Base-by-base conservation (phyloP, 2,888 invertebrate species). In the Gastrophysa polygoni region DNA sequence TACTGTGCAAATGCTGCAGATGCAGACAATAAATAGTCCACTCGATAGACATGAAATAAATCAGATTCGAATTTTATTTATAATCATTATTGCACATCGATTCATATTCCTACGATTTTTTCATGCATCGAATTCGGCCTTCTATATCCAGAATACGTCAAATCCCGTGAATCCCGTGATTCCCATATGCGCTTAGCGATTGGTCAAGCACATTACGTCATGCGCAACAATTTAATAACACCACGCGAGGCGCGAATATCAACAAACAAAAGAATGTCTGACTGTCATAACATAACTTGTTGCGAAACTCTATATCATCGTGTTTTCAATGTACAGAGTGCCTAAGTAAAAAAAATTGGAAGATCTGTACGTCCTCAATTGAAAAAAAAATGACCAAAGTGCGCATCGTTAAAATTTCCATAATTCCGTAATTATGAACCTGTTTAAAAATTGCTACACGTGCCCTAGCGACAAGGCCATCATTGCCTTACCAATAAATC, bases 381-480 rank as follows among this genome's bases (percentile, higher is more conserved):
- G 29, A 8, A 10, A 32, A 49, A 58, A 32, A 46, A 59, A 54
- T 18, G 48, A 29, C 48, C 56, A 55, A 56, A 59, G 59, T 56
- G 55, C 58, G 65, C 65, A 34, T 52, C 62, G 55, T 57, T 46
- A 61, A 59, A 48, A 61, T 68, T 69, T 67, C 66, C 67, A 66
- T 57, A 61, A 66, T 66, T 66, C 66, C 64, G 66, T 59, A 69
- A 68, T 67, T 67, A 64, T 61, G 63, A 72, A 73, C 73, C 73
- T 73, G 73, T 72, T 73, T 70, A 68, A 68, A 68, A 67, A 69
- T 61, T 61, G 62, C 68, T 70, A 75, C 77, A 78, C 78, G 78
- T 78, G 78, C 77, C 76, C 73, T 76, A 75, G 70, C 72, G 74
- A 76, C 78, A 78, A 78, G 78, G 78, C 77, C 78, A 77, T 74